A percentile compares a stretch with the other conserved stretches of the same genome.
These are phyloP conservation scores for Alfaro cultratus DNA, from an alignment of 2,797 vertebrate genomes.

Conservation along the genomic window DNA sequence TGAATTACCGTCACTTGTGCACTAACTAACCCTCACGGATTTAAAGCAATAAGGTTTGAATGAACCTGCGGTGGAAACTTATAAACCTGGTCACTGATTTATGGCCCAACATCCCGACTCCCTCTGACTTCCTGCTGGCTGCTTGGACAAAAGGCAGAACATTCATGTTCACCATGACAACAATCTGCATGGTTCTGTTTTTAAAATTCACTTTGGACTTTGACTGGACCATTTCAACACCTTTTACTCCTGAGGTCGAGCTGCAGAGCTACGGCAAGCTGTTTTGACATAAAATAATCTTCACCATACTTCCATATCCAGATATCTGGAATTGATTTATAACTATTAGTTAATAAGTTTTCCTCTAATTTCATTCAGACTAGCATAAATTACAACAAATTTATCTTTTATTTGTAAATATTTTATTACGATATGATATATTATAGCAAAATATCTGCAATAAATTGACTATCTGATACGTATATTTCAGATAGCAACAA, in stretches of 20 bases:
- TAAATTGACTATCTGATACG: too few relatives aligned
- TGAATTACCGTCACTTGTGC: constrained; percentile 57
- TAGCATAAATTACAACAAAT: too few relatives aligned
- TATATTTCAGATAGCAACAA: too few relatives aligned
- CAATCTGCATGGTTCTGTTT: background rate
- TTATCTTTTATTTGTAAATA: too few relatives aligned
- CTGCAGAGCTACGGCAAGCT: background rate
- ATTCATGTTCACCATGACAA: background rate
- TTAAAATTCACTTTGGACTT: background rate
- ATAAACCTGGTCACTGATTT: constrained; percentile 1
- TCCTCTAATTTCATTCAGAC: background rate
- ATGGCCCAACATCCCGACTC: background rate
- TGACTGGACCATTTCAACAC: background rate
- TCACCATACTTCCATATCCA: too few relatives aligned
- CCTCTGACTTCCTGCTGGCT: background rate
- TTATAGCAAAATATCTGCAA: too few relatives aligned
- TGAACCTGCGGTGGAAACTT: constrained; percentile 30
- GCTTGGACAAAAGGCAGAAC: background rate
- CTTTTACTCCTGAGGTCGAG: background rate
- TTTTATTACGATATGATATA: too few relatives aligned
- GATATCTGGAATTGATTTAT: too few relatives aligned
- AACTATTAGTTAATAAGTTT: too few relatives aligned
- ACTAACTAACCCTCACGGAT: constrained; percentile 59
- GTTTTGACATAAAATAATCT: too few relatives aligned
- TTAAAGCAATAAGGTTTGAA: constrained; percentile 34